Conservation (phyloP, 37 sponge, comb jelly and placozoan species). For the Oscarella lobularis region DNA sequence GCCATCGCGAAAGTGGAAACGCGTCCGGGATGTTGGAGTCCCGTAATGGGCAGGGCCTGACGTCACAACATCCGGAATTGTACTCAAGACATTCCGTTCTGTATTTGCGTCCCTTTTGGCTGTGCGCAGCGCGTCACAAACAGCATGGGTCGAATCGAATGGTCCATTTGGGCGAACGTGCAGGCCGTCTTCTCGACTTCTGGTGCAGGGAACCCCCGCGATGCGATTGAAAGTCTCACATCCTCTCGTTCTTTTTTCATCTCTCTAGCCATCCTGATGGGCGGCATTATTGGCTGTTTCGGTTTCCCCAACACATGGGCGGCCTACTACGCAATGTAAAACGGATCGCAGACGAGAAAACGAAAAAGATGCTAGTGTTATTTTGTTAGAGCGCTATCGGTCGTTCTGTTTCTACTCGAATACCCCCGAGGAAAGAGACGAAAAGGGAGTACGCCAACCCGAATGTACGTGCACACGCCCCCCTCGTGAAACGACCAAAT, state of each 20-base stretch:
- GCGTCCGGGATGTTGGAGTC: too few species aligned
- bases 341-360: too few species aligned
- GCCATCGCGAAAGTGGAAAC: too few species aligned
- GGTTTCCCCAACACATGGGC: neutral
- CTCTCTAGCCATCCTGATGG: neutral
- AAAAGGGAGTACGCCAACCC: neutral
- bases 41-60: too few species aligned
- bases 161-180: neutral
- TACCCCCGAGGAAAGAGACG: neutral
- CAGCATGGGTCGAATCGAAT: constrained; percentile 3
- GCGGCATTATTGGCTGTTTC: neutral
- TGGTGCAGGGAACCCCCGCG: neutral
- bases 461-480: neutral
- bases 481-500: neutral
- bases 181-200: neutral
- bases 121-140: too few species aligned
- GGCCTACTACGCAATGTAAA: neutral
- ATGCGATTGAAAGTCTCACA: neutral
- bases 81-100: too few species aligned
- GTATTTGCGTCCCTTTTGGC: too few species aligned
- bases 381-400: neutral
- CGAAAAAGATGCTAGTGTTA: neutral
- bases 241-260: neutral
- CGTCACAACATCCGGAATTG: too few species aligned
- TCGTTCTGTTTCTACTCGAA: neutral